Evolutionary conservation across 2,113 vertebrate genomes (phyloP).

Genomic region (Eubucco bourcierii): DNA sequence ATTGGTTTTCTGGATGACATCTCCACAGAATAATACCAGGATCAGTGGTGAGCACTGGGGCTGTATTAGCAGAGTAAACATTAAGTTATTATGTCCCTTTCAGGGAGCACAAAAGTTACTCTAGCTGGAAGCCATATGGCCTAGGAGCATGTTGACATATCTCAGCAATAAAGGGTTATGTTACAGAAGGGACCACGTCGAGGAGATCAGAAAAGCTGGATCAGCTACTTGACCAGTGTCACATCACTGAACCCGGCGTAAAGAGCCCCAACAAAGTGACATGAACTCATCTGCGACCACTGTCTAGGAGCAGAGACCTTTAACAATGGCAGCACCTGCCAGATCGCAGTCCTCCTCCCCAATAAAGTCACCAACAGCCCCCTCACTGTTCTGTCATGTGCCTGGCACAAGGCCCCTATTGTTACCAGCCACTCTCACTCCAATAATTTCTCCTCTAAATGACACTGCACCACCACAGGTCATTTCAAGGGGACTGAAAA

Average conservation of each 20-base stretch:
- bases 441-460: constrained; percentile 72
- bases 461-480: constrained; percentile 80
- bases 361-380: constrained; percentile 69
- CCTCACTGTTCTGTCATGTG: constrained; percentile 76
- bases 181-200: constrained; percentile 41
- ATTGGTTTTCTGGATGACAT: constrained; percentile 40
- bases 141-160: constrained; percentile 49
- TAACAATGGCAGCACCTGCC: constrained; percentile 91
- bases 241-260: constrained; percentile 34
- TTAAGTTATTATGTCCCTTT: constrained; percentile 7
- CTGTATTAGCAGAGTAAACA: constrained; percentile 21
- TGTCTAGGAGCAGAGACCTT: constrained; percentile 73
- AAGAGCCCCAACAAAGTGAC: constrained; percentile 70
- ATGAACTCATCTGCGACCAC: constrained; percentile 74
- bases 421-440: constrained; percentile 76
- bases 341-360: constrained; percentile 71
- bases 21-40: background rate
- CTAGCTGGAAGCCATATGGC: constrained; percentile 61
- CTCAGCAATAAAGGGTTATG: constrained; percentile 42
- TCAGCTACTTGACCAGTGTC: constrained; percentile 68
- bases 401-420: constrained; percentile 87
- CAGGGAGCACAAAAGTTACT: constrained; percentile 36
- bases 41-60: background rate
- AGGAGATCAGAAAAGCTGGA: constrained; percentile 61
- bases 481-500: constrained; percentile 77